Conservation (phyloP, 2,797 vertebrate species). For the Esox masquinongy region DNA sequence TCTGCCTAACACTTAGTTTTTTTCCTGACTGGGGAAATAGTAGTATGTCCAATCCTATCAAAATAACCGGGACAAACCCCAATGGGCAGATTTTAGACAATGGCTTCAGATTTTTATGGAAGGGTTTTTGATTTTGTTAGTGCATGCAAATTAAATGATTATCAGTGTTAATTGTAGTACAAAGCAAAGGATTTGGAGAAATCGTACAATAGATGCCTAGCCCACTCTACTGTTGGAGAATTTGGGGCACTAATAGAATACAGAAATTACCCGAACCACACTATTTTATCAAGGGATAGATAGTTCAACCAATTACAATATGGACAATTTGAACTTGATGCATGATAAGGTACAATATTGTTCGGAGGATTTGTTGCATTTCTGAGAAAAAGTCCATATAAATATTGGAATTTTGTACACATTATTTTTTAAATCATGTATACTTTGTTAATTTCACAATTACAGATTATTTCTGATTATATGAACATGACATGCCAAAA, state of each 20-base stretch:
- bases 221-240: not conserved
- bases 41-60: not conserved
- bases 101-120: not conserved
- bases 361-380: too few species aligned
- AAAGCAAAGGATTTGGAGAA: not conserved
- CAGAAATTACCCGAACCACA: too few species aligned
- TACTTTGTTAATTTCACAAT: too few species aligned
- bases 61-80: not conserved
- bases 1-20: conserved; percentile 50
- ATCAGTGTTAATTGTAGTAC: not conserved
- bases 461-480: too few species aligned
- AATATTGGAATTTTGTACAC: too few species aligned
- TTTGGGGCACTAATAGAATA: not conserved
- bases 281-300: too few species aligned
- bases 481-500: too few species aligned
- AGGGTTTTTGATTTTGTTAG: not conserved
- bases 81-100: not conserved
- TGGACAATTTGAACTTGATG: too few species aligned
- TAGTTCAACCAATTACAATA: too few species aligned
- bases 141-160: not conserved
- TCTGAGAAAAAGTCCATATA: too few species aligned
- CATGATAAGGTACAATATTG: too few species aligned
- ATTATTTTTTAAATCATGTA: too few species aligned
- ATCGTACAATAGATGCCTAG: not conserved
- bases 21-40: not conserved